Base-by-base conservation (phyloP, 2,888 invertebrate genomes). In the Xiphydria camelus region DNA sequence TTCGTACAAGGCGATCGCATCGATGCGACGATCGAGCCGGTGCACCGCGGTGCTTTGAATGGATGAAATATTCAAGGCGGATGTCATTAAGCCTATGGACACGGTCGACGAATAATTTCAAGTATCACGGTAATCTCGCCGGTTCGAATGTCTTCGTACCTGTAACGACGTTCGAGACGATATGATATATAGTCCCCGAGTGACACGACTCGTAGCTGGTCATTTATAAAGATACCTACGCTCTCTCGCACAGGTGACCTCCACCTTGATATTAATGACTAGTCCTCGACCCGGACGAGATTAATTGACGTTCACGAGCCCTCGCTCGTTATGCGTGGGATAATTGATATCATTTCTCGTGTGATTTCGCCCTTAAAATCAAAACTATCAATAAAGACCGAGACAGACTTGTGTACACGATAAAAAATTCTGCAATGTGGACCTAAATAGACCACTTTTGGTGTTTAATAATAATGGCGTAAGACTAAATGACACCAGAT, bases 221-320 rank as follows among this genome's bases (percentile, higher is more conserved):
- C 59, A 65, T 64, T 68, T 64, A 68, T 65, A 49, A 61, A 63
- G 59, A 62, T 61, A 59, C 15, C 12, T 53, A 18, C 53, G n/a
- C n/a, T n/a, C n/a, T n/a, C 51, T 60, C 51, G 43, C 49, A 51
- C 46, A 51, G 48, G 46, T 66, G 59, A 65, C 62, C 63, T 57
- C 54, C 47, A 37, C 53, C 54, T 58, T 45, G 45, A 62, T 66
- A 66, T 66, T 68, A 71, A 71, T 68, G 63, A 57, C 52, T 51
- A 51, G 49, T 55, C 48, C 52, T 45, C 61, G 52, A 61, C 56
- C 57, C 53, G 47, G 63, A 50, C 52, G 61, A 68, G 66, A 70
- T 69, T 66, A 65, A 71, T 68, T 59, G 65, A 59, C 46, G 41
- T 50, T 51, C 55, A 40, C 47, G 41, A 23, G 25, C 47, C 34